Conservation (phyloP, 64 coral and sea anemone species). For the Montipora efflorescens region DNA sequence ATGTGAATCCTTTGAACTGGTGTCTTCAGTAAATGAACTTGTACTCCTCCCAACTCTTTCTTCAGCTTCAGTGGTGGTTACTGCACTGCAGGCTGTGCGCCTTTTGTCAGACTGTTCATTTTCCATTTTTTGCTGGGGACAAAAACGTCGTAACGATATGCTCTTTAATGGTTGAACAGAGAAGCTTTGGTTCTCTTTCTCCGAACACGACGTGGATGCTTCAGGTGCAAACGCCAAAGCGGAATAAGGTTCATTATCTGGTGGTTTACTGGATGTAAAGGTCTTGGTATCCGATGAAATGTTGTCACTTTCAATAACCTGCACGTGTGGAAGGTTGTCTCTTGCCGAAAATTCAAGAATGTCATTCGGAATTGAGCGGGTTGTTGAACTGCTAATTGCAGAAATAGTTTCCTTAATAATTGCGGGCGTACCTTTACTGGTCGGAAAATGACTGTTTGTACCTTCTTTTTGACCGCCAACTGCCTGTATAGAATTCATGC, state of each 20-base stretch:
- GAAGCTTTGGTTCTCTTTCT: no score
- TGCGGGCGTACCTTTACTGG: neutral
- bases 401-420: neutral
- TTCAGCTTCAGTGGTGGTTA: neutral
- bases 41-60: neutral
- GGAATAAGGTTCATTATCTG: no score
- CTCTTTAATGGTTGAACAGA: neutral
- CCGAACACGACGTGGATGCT: no score
- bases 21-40: neutral
- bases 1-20: neutral
- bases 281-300: neutral
- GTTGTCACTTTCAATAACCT: neutral
- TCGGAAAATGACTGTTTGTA: neutral
- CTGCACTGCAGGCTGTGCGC: neutral
- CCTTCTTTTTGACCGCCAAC: neutral
- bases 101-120: neutral
- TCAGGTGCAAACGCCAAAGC: no score
- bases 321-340: neutral
- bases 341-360: no score
- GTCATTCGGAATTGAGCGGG: neutral
- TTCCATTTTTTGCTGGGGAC: neutral
- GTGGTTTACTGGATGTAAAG: neutral
- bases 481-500: neutral
- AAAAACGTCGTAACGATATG: no score
- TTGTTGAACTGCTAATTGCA: neutral